Conservation (phyloP, 1,140 invertebrate genomes). For the Probaryconus sp. region DNA sequence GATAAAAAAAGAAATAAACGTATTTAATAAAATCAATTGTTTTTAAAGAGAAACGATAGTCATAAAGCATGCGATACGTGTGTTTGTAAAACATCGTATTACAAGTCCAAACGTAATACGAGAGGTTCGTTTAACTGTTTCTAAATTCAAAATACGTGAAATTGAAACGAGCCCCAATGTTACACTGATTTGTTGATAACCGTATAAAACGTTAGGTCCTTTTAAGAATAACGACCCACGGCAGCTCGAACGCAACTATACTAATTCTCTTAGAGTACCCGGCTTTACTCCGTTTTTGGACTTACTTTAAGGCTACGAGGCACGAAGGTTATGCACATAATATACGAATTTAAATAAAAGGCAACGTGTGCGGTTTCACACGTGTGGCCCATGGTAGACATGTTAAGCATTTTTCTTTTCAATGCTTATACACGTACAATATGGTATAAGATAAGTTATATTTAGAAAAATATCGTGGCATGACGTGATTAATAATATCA, state of each 20-base stretch:
- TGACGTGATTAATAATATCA: too few species aligned
- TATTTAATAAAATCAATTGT: too few species aligned
- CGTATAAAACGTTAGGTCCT: slow-evolving; percentile 28
- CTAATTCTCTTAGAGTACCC: slow-evolving; percentile 52
- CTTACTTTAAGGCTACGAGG: slow-evolving; percentile 46
- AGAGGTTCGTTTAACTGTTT: slow-evolving; percentile 20
- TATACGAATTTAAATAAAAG: slow-evolving; percentile 53
- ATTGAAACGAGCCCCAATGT: slow-evolving; percentile 42
- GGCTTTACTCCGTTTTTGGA: slow-evolving; percentile 44
- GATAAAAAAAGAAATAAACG: too few species aligned
- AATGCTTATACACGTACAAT: slow-evolving; percentile 22
- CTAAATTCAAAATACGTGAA: slow-evolving; percentile 29
- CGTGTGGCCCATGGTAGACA: slow-evolving; percentile 39
- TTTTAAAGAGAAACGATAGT: too few species aligned
- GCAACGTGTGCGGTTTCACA: slow-evolving; percentile 57
- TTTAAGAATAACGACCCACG: slow-evolving; percentile 38
- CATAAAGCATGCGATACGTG: too few species aligned
- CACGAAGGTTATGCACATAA: slow-evolving; percentile 54
- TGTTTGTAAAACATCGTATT: not conserved
- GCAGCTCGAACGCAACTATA: slow-evolving; percentile 32
- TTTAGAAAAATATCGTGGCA: too few species aligned
- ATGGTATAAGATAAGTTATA: too few species aligned
- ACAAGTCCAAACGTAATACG: slow-evolving; percentile 19
- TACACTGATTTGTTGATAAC: slow-evolving; percentile 51
- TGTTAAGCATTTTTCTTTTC: slow-evolving; percentile 29